These are phyloP conservation scores for Oxyteleia sp. DNA, from an alignment of 2,888 invertebrate species.

Conservation along the genomic window DNA sequence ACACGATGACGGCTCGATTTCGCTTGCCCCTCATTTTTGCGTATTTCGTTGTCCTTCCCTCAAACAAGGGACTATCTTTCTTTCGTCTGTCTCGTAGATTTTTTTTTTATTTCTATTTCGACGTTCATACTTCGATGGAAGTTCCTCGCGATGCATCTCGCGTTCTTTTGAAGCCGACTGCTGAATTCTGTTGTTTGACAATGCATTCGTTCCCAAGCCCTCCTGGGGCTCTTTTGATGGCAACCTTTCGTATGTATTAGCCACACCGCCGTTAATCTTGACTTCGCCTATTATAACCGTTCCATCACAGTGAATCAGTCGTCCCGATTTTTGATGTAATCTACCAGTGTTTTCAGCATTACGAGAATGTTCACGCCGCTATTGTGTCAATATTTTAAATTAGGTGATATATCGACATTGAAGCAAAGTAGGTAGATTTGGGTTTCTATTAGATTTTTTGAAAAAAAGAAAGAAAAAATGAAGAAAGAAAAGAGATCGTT, in stretches of 20 bases:
- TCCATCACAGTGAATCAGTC: conserved; percentile 45
- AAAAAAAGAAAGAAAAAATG: too few species aligned
- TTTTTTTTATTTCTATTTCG: conserved; percentile 60
- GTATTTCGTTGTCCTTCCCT: conserved; percentile 63
- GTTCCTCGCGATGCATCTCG: conserved; percentile 71
- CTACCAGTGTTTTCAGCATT: conserved; percentile 31
- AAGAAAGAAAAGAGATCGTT: too few species aligned
- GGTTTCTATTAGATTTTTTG: too few species aligned
- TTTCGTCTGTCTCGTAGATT: conserved; percentile 47
- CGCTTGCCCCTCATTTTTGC: conserved; percentile 77
- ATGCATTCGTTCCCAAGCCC: conserved; percentile 69
- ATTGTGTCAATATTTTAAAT: conserved; percentile 25
- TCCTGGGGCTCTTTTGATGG: conserved; percentile 69
- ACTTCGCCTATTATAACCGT: conserved; percentile 68
- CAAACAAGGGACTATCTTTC: conserved; percentile 63
- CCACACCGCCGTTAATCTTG: conserved; percentile 77
- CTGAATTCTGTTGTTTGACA: conserved; percentile 75
- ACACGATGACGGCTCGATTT: conserved; percentile 78
- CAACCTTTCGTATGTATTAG: conserved; percentile 69
- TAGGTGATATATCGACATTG: conserved; percentile 4
- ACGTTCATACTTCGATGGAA: conserved; percentile 69
- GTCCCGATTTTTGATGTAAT: conserved; percentile 33
- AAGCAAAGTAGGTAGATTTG: too few species aligned
- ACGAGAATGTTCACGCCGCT: background rate
- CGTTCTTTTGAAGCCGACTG: conserved; percentile 74